Evolutionary conservation across 2,797 vertebrate species (phyloP).

Genomic region (Astyanax mexicanus): DNA sequence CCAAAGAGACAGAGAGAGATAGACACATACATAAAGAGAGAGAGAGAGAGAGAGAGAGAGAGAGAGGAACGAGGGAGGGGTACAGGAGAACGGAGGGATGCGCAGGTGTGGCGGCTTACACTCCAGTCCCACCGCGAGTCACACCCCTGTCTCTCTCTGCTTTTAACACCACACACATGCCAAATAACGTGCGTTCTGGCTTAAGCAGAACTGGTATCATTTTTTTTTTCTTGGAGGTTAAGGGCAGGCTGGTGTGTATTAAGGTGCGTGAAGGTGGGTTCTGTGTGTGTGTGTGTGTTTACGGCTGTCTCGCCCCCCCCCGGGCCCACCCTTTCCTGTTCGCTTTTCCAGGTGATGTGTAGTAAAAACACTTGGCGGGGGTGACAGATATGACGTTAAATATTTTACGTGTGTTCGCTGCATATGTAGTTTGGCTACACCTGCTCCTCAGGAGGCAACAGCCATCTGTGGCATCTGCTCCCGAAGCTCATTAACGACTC

Average conservation of each 20-base stretch:
- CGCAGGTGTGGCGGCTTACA: conserved; percentile 74
- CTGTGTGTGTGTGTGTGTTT: conserved; percentile 5
- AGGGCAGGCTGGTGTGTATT: neutral
- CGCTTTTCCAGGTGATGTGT: conserved; percentile 68
- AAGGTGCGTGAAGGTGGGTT: conserved; percentile 7
- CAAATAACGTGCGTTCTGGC: conserved; percentile 53
- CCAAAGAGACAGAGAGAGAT: conserved; percentile 55
- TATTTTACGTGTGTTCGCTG: conserved; percentile 82
- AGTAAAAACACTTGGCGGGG: conserved; percentile 83
- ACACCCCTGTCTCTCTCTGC: conserved; percentile 58
- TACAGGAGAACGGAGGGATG: conserved; percentile 32
- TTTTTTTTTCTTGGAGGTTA: conserved; percentile 1
- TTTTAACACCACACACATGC: conserved; percentile 73
- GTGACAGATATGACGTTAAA: conserved; percentile 85
- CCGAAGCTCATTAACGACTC: conserved; percentile 80
- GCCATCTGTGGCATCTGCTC: conserved; percentile 81
- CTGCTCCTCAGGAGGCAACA: conserved; percentile 71
- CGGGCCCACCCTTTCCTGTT: conserved; percentile 59
- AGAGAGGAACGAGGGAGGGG: conserved; percentile 12
- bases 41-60: conserved; percentile 56
- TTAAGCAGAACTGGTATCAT: neutral
- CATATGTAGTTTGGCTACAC: conserved; percentile 81
- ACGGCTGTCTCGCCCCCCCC: conserved; percentile 57
- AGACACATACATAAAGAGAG: conserved; percentile 58
- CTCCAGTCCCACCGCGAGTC: conserved; percentile 60